Evolutionary conservation across 2,113 vertebrate species (phyloP), one percentile per base, ranked within the genome.

Genomic region (Dermatemys mawii): DNA sequence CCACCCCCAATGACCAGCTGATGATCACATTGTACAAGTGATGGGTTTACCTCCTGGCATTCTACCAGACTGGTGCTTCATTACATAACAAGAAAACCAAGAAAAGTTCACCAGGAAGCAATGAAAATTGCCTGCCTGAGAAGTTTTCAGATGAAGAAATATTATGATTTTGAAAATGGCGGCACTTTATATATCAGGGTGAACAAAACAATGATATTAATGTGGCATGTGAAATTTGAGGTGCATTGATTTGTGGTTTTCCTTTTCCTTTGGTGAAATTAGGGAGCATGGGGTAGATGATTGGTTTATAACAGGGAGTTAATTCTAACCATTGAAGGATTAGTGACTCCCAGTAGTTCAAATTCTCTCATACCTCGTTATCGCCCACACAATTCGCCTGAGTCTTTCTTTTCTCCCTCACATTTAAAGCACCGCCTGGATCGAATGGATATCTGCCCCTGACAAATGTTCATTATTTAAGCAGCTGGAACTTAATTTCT

Each of bases 381-480:
- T 75, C 16, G 11, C 22, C 83, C 85, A 70, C 29, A 83, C 54
- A 87, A 5, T 24, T 10, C 2, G 13, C 16, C 41, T 3, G n/a
- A 57, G 48, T 38, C 5, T 92, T 76, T 75, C 38, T 75, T 93
- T 81, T 53, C 57, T n/a, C 9, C 24, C 21, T 44, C 50, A 8
- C 9, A 38, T 1, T 89, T 55, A 67, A 84, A 87, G 5, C 2
- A 2, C 50, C 48, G 9, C 70, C 10, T 44, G 63, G 70, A 41
- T 44, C 75, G 48, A 78, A 38, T 26, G 26, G 11, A 41, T 87
- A 48, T 78, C 60, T 79, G 44, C 55, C 38, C 81, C 63, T 90
- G 57, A 86, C 11, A 81, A 96, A 60, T 51, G 67, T 67, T 88
- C 84, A 81, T 86, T 90, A 86, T 76, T 93, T 76, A 92, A 94